These are phyloP conservation scores for Cheilosia pagana DNA, from an alignment of 2,888 invertebrate species.

Conservation along the genomic window DNA sequence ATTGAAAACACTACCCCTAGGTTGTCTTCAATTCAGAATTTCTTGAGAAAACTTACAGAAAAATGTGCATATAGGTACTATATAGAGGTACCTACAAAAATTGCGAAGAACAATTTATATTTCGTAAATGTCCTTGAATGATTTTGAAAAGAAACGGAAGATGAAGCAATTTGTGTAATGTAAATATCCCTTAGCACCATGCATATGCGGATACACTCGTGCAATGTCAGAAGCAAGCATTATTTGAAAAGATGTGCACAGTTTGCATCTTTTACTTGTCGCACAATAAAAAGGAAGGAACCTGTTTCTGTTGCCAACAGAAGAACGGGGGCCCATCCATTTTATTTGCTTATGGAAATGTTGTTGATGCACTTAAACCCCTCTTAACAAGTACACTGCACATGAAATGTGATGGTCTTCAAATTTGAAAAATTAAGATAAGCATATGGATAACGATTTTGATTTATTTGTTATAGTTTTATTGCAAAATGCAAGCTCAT, in stretches of 20 bases:
- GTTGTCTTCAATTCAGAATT: not conserved
- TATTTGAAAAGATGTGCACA: constrained; percentile 12
- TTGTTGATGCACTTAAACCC: not conserved
- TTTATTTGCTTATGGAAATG: too few species aligned
- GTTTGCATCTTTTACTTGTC: not conserved
- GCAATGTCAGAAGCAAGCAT: constrained; percentile 1
- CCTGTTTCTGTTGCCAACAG: not conserved
- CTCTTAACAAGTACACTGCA: not conserved
- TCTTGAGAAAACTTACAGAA: constrained; percentile 16
- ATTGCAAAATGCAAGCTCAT: too few species aligned
- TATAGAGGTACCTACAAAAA: not conserved
- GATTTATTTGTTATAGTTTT: not conserved
- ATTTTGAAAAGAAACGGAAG: constrained; percentile 23
- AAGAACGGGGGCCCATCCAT: not conserved
- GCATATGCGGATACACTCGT: not conserved
- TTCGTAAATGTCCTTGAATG: constrained; percentile 44
- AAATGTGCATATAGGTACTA: not conserved
- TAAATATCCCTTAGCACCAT: constrained; percentile 30
- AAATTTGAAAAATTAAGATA: not conserved
- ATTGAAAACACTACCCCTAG: constrained; percentile 3
- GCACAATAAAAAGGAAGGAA: not conserved
- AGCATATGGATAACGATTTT: not conserved
- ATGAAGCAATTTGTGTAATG: constrained; percentile 43
- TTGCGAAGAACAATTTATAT: constrained; percentile 18
- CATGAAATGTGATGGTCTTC: not conserved